These are phyloP conservation scores for Drosophila peninsularis DNA, from an alignment of 2,888 invertebrate genomes.

Conservation along the genomic window DNA sequence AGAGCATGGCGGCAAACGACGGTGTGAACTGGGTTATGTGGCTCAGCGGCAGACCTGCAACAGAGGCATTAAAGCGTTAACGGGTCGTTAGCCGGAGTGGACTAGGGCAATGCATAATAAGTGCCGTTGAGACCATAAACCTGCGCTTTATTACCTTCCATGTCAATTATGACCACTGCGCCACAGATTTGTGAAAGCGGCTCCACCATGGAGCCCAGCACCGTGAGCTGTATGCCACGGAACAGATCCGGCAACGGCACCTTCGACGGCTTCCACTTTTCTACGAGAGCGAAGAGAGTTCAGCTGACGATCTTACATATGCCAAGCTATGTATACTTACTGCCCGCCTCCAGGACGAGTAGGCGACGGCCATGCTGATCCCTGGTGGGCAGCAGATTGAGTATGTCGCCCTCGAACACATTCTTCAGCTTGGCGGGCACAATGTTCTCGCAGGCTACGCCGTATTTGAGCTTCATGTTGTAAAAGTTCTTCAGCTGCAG, in stretches of 20 bases:
- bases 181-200: conserved; percentile 92
- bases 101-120: conserved; percentile 1
- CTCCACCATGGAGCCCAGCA: conserved; percentile 92
- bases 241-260: conserved; percentile 89
- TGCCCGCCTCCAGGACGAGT: conserved; percentile 89
- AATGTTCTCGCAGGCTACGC: conserved; percentile 87
- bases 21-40: conserved; percentile 92
- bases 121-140: conserved; percentile 5
- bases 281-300: conserved; percentile 77
- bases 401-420: conserved; percentile 88
- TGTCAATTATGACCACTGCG: conserved; percentile 90
- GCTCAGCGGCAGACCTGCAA: conserved; percentile 87
- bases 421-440: conserved; percentile 87
- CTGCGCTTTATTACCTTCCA: conserved; percentile 86
- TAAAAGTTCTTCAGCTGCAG: conserved; percentile 90
- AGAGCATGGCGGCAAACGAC: conserved; percentile 89
- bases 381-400: conserved; percentile 89
- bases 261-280: conserved; percentile 91
- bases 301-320: neutral
- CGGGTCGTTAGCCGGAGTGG: conserved; percentile 10
- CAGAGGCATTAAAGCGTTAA: neutral
- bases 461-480: conserved; percentile 88
- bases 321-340: conserved; percentile 85
- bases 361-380: conserved; percentile 89
- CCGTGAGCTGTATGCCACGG: conserved; percentile 88